Conservation (phyloP, 1,140 invertebrate species). For the Cyphomyrmex costatus region DNA sequence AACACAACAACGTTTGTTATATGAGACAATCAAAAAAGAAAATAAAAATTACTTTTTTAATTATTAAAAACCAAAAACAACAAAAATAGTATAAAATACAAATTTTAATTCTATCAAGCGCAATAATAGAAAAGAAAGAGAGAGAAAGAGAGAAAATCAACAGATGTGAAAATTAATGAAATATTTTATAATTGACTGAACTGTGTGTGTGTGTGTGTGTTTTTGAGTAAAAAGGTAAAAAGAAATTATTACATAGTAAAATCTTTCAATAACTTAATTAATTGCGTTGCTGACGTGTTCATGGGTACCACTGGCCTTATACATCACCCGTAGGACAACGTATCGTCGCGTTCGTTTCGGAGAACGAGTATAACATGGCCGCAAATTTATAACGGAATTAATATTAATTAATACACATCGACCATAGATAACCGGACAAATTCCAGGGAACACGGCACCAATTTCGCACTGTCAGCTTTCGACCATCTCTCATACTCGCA, state of each 20-base stretch:
- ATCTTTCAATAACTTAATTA: conserved; percentile 52
- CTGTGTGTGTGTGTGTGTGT: too few species aligned
- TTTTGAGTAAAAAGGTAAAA: too few species aligned
- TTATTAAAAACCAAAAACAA: not conserved
- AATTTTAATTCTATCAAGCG: not conserved
- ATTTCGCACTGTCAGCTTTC: conserved; percentile 45
- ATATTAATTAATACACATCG: conserved; percentile 70
- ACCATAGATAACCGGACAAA: conserved; percentile 67
- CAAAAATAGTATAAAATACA: not conserved
- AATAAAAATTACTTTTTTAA: not conserved
- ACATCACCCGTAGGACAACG: conserved; percentile 34
- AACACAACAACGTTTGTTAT: not conserved
- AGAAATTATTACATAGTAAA: too few species aligned
- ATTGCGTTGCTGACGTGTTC: conserved; percentile 43
- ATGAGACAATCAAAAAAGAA: not conserved
- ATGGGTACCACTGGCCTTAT: conserved; percentile 41
- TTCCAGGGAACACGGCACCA: conserved; percentile 34
- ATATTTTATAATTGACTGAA: not conserved
- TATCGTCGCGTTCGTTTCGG: conserved; percentile 28
- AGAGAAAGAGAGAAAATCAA: too few species aligned
- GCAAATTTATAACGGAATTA: conserved; percentile 73
- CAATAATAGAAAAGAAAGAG: not conserved
- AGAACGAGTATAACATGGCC: conserved; percentile 58
- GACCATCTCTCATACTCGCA: conserved; percentile 37
- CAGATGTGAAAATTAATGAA: not conserved